Percentiles rank a stretch among this genome's conserved stretches.
These are phyloP conservation scores for Emberiza fucata DNA, from an alignment of 2,113 vertebrate species.

Conservation along the genomic window DNA sequence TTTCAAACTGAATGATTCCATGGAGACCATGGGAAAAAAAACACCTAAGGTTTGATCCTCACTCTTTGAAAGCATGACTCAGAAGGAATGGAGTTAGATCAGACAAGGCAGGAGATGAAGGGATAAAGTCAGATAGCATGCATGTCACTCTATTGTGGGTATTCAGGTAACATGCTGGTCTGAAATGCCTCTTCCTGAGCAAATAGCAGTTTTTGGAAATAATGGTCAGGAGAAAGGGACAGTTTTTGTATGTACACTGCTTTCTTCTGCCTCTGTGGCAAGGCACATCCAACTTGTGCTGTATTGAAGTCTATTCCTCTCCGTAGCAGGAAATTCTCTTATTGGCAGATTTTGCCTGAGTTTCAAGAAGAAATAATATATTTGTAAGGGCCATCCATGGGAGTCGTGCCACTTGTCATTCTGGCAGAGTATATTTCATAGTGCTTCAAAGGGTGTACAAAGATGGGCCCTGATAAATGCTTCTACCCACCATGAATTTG, in stretches of 20 bases:
- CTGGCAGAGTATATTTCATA: background rate
- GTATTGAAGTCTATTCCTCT: background rate
- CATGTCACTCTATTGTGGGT: background rate
- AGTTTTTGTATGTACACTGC: background rate
- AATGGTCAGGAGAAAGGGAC: background rate
- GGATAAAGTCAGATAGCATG: background rate
- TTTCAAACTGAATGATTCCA: background rate
- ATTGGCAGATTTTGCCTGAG: background rate
- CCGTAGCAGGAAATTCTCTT: background rate
- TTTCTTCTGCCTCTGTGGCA: background rate
- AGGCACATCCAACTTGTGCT: background rate
- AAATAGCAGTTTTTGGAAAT: background rate
- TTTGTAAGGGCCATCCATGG: background rate
- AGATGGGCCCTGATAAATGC: background rate
- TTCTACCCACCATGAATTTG: background rate
- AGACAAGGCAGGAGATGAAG: background rate
- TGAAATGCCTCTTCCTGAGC: background rate
- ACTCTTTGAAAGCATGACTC: background rate
- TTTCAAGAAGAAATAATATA: background rate
- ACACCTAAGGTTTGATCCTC: background rate
- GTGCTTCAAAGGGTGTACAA: background rate
- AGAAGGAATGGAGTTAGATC: background rate
- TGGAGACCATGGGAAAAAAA: background rate
- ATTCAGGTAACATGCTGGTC: background rate
- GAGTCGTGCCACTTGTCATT: rapidly evolving